phyloP scores from a whole-genome alignment of 2,797 vertebrate species.

The Microhierax caerulescens region DNA sequence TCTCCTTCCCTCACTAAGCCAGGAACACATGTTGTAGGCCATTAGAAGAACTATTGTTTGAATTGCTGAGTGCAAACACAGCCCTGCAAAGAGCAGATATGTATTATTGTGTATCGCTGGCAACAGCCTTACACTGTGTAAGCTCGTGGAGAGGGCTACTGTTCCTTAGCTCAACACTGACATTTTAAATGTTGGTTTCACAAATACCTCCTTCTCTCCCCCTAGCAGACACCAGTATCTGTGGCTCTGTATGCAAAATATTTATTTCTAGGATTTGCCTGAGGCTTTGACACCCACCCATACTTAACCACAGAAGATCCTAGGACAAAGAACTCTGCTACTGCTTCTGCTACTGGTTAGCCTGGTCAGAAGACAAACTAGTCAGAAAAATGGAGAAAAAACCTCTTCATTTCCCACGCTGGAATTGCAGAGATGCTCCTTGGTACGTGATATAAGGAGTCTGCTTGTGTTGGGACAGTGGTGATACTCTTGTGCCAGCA shows the following conservation, averaged over 20 bases:
- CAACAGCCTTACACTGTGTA: background rate
- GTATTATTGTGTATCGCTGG: background rate
- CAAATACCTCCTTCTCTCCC: background rate
- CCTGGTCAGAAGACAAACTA: background rate
- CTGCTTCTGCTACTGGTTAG: background rate
- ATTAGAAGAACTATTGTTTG: background rate
- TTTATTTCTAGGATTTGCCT: background rate
- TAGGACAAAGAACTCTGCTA: background rate
- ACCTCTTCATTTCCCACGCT: background rate
- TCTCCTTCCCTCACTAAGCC: background rate
- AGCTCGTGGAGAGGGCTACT: background rate
- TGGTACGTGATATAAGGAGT: background rate
- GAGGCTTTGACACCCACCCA: background rate
- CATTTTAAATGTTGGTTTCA: background rate
- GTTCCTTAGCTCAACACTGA: background rate
- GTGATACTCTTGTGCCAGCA: background rate
- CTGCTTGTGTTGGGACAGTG: background rate
- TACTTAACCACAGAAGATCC: background rate
- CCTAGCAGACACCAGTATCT: background rate
- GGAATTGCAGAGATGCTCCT: background rate
- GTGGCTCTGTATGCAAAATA: background rate
- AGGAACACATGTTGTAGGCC: accelerated
- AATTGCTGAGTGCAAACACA: background rate
- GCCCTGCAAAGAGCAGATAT: background rate
- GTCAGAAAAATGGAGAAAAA: background rate